These are phyloP conservation scores for Melinopterus prodromus DNA, from an alignment of 2,888 invertebrate genomes.

Conservation along the genomic window DNA sequence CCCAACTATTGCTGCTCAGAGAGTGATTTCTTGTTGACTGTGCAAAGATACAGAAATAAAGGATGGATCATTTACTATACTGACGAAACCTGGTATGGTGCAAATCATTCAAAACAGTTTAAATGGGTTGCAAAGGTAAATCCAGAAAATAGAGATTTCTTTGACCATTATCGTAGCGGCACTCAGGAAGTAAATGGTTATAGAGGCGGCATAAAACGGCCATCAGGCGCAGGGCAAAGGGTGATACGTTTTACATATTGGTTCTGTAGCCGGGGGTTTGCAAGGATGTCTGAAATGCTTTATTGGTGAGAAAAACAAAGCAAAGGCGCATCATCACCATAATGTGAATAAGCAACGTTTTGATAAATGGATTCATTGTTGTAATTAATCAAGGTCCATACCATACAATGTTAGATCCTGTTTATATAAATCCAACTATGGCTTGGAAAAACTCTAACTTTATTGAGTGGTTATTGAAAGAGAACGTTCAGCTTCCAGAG, in stretches of 20 bases:
- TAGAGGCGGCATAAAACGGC: not conserved
- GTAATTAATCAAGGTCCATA: too few relatives aligned
- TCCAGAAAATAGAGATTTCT: not conserved
- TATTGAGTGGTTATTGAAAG: too few relatives aligned
- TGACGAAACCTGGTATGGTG: not conserved
- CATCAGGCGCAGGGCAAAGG: not conserved
- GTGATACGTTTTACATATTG: not conserved
- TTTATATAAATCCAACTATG: too few relatives aligned
- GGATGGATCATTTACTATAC: not conserved
- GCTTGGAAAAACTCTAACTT: too few relatives aligned
- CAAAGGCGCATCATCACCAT: too few relatives aligned
- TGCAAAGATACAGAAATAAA: not conserved
- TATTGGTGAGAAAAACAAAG: too few relatives aligned
- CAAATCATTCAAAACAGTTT: not conserved
- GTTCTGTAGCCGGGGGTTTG: not conserved
- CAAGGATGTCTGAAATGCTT: too few relatives aligned
- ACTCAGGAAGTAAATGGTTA: constrained; percentile 5
- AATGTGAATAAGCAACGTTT: too few relatives aligned
- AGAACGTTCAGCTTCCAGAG: too few relatives aligned
- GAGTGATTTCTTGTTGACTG: not conserved
- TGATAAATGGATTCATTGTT: too few relatives aligned
- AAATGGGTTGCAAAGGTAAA: not conserved
- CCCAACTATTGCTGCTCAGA: constrained; percentile 5
- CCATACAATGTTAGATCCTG: too few relatives aligned
- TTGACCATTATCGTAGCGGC: not conserved